Percentiles rank a stretch among this genome's conserved stretches.
Conservation (phyloP, 1,140 invertebrate species). For the Stegodyphus mimosarum region DNA sequence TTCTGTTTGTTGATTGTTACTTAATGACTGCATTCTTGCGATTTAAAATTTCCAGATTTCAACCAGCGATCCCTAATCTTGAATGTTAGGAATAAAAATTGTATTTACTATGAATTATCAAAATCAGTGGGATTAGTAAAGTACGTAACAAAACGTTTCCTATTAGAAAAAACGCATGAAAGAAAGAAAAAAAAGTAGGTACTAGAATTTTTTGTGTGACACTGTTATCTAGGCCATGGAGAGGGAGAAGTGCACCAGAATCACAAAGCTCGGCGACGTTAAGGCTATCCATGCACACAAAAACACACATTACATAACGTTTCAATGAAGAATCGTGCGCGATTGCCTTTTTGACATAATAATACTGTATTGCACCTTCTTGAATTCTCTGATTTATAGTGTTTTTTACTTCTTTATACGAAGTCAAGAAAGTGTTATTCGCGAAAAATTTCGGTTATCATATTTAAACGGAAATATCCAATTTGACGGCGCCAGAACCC, state of each 20-base stretch:
- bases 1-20: background rate
- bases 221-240: background rate
- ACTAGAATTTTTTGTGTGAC: background rate
- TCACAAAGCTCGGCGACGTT: background rate
- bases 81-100: background rate
- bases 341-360: no score
- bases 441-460: no score
- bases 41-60: background rate
- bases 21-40: background rate
- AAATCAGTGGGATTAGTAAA: background rate
- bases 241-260: background rate
- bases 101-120: background rate
- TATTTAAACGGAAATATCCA: no score
- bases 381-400: no score
- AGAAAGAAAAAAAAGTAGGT: background rate
- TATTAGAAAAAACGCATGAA: background rate
- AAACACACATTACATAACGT: no score
- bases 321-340: no score
- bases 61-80: background rate
- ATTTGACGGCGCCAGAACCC: no score
- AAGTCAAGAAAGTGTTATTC: no score
- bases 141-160: background rate
- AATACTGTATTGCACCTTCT: no score
- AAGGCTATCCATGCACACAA: background rate
- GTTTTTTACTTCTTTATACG: no score